phyloP scores from a whole-genome alignment of 2,888 invertebrate species.

The Dexiosoma caninum region DNA sequence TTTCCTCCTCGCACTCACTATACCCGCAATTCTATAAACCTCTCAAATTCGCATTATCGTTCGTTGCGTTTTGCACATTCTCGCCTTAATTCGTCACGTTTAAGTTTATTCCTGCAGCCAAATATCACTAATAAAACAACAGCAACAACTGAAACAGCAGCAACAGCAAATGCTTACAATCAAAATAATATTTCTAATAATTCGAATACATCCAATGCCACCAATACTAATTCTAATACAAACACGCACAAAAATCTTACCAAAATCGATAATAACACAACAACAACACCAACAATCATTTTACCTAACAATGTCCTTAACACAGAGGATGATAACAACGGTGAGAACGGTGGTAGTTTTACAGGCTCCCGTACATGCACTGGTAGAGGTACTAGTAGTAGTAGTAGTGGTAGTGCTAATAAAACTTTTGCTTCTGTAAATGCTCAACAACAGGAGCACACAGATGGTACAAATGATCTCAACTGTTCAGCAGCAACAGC shows the following conservation, averaged over 20 bases:
- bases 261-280: conserved; percentile 48
- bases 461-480: conserved; percentile 49
- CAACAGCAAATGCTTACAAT: conserved; percentile 66
- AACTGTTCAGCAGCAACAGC: conserved; percentile 30
- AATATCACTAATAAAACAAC: conserved; percentile 42
- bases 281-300: conserved; percentile 46
- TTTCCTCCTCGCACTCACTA: conserved; percentile 72
- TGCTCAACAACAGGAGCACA: conserved; percentile 51
- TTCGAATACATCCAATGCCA: conserved; percentile 30
- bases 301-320: conserved; percentile 34
- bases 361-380: not conserved
- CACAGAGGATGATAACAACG: not conserved
- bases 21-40: conserved; percentile 75
- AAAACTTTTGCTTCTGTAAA: conserved; percentile 41
- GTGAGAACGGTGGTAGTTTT: conserved; percentile 10
- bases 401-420: conserved; percentile 15
- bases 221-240: conserved; percentile 52
- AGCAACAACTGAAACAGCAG: conserved; percentile 34
- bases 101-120: conserved; percentile 75
- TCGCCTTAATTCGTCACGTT: conserved; percentile 75
- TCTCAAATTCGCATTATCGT: conserved; percentile 76
- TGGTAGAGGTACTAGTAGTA: not conserved
- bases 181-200: conserved; percentile 62
- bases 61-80: conserved; percentile 76
- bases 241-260: conserved; percentile 42